Base-by-base conservation (phyloP, 2,888 invertebrate species). In the Pherbina coryleti region DNA sequence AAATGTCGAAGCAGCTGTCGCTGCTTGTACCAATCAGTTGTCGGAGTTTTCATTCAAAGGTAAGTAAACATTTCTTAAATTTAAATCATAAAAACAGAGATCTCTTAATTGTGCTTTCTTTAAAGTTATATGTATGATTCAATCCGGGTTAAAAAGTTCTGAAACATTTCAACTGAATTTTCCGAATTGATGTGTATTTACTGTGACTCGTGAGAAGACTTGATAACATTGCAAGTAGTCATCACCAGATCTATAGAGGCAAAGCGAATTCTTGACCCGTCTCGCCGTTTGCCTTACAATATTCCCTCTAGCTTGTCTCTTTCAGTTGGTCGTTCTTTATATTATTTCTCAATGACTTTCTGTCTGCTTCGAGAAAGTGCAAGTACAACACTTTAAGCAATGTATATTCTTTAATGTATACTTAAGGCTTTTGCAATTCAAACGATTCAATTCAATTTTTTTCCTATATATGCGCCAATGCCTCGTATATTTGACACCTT, bases 41-140 rank as follows among this genome's bases (percentile, higher is more conserved):
- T 81, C 83, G 66, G 82, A 82, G 74, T 85, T 86, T 34, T 84
- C 84, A 77, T 85, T 88, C 28, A 88, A 86, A 78, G 88, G 88
- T 88, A 83, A 87, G 83, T 83, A 55, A 34, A 49, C 28, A 51
- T 22, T 17, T n/a, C n/a, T n/a, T n/a, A n/a, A n/a, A n/a, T n/a
- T n/a, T n/a, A n/a, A n/a, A n/a, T n/a, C n/a, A n/a, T n/a, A n/a
- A n/a, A n/a, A n/a, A n/a, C n/a, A n/a, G n/a, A n/a, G n/a, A n/a
- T n/a, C n/a, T n/a, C n/a, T n/a, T n/a, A n/a, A n/a, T n/a, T n/a
- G n/a, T n/a, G n/a, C n/a, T n/a, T n/a, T n/a, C n/a, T n/a, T n/a
- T n/a, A n/a, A n/a, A n/a, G n/a, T n/a, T n/a, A n/a, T n/a, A n/a
- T n/a, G n/a, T n/a, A n/a, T n/a, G n/a, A n/a, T n/a, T n/a, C n/a